Evolutionary conservation across 2,888 invertebrate genomes (phyloP).

Genomic region (Elegia similella): DNA sequence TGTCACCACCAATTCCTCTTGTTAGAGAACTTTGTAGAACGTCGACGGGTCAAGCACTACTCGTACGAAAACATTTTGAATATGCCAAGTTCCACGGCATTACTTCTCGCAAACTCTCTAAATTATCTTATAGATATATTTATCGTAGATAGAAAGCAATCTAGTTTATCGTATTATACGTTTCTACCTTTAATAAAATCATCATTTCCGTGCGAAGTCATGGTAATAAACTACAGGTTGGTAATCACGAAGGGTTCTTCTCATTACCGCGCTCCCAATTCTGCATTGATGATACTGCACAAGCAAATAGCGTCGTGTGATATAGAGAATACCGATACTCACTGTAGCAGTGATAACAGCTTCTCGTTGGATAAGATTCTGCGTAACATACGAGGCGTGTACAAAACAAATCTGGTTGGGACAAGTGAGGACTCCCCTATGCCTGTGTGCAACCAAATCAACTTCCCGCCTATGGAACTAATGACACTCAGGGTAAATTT

Average conservation of each 20-base stretch:
- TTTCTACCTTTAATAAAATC: slow-evolving; percentile 60
- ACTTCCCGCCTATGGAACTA: slow-evolving; percentile 64
- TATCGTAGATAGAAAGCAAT: slow-evolving; percentile 47
- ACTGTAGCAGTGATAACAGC: slow-evolving; percentile 48
- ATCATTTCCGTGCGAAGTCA: slow-evolving; percentile 63
- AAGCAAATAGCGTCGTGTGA: slow-evolving; percentile 56
- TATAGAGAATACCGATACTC: slow-evolving; percentile 35
- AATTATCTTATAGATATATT: slow-evolving; percentile 57
- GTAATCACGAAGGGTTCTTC: slow-evolving; percentile 35
- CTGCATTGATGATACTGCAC: slow-evolving; percentile 57
- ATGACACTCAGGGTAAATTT: slow-evolving; percentile 54
- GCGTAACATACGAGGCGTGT: slow-evolving; percentile 46
- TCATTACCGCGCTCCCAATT: slow-evolving; percentile 35
- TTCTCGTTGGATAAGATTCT: slow-evolving; percentile 55
- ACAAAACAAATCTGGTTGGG: slow-evolving; percentile 63
- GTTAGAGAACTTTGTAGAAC: slow-evolving; percentile 53
- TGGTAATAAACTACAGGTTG: slow-evolving; percentile 57
- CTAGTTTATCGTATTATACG: slow-evolving; percentile 46
- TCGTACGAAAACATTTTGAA: slow-evolving; percentile 29
- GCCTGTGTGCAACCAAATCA: slow-evolving; percentile 40
- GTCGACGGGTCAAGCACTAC: slow-evolving; percentile 19
- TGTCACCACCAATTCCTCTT: slow-evolving; percentile 58
- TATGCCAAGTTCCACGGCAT: slow-evolving; percentile 57
- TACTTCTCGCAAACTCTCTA: slow-evolving; percentile 47
- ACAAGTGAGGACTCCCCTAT: slow-evolving; percentile 51